phyloP scores from a whole-genome alignment of 2,888 invertebrate species.

The Elmis aenea region DNA sequence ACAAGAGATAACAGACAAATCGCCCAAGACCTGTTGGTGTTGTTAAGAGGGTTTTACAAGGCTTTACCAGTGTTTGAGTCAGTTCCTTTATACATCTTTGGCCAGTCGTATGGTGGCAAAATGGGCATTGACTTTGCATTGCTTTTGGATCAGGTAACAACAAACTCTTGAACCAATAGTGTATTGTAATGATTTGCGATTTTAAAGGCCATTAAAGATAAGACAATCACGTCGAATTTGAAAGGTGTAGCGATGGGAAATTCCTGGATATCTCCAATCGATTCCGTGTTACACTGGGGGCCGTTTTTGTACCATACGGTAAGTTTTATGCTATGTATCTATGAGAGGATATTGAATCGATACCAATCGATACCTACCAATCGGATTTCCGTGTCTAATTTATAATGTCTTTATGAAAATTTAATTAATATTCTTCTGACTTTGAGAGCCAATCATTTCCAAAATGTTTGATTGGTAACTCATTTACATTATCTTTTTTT shows the following conservation, averaged over 20 bases:
- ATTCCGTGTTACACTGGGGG: conserved; percentile 79
- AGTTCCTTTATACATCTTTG: conserved; percentile 56
- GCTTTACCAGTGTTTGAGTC: conserved; percentile 50
- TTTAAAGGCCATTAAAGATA: conserved; percentile 24
- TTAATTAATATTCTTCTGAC: too few relatives aligned
- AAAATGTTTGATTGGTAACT: too few relatives aligned
- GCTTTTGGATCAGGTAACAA: conserved; percentile 22
- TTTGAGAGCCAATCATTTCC: too few relatives aligned
- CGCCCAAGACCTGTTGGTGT: conserved; percentile 52
- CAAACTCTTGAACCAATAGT: neutral
- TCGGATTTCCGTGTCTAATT: too few relatives aligned
- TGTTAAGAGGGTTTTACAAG: conserved; percentile 50
- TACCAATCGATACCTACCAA: too few relatives aligned
- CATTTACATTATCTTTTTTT: too few relatives aligned
- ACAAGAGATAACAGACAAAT: conserved; percentile 57
- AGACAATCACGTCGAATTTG: conserved; percentile 55
- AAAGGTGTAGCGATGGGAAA: conserved; percentile 80
- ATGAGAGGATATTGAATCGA: too few relatives aligned
- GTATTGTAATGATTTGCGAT: too few relatives aligned
- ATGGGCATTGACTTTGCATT: conserved; percentile 41
- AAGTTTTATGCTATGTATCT: too few relatives aligned
- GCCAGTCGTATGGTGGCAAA: conserved; percentile 65
- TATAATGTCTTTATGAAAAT: too few relatives aligned
- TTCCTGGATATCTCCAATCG: conserved; percentile 85
- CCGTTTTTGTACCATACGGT: conserved; percentile 69